Evolutionary conservation across 2,113 vertebrate species (phyloP).

Genomic region (Tor tambroides): DNA sequence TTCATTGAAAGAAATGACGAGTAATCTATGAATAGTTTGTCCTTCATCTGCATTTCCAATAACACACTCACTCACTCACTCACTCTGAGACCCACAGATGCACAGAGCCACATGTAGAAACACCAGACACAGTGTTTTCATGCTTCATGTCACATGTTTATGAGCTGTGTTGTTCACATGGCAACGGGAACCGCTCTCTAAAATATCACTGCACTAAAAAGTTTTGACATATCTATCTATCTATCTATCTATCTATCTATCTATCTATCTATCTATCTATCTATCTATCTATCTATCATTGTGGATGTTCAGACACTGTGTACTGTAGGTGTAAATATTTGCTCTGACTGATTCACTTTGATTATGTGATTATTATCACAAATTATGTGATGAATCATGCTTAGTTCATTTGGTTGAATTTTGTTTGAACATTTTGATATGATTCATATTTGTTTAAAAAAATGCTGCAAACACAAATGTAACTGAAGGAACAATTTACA

Average conservation of each 20-base stretch:
- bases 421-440: neutral
- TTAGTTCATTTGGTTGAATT: neutral
- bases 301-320: neutral
- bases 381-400: neutral
- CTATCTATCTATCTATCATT: neutral
- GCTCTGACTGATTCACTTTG: neutral
- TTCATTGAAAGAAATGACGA: neutral
- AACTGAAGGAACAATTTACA: neutral
- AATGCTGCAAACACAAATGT: neutral
- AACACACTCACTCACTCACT: neutral
- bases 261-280: neutral
- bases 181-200: constrained; percentile 1
- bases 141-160: constrained; percentile 24
- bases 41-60: constrained; percentile 14
- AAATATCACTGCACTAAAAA: neutral
- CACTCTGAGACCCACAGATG: neutral
- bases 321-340: neutral
- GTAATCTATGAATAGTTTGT: neutral
- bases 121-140: neutral
- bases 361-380: neutral
- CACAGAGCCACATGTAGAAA: neutral
- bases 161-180: constrained; percentile 11
- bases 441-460: neutral
- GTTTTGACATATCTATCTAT: neutral
- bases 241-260: neutral